Conservation (phyloP, 1,140 invertebrate species). For the Drosophila sucinea region DNA sequence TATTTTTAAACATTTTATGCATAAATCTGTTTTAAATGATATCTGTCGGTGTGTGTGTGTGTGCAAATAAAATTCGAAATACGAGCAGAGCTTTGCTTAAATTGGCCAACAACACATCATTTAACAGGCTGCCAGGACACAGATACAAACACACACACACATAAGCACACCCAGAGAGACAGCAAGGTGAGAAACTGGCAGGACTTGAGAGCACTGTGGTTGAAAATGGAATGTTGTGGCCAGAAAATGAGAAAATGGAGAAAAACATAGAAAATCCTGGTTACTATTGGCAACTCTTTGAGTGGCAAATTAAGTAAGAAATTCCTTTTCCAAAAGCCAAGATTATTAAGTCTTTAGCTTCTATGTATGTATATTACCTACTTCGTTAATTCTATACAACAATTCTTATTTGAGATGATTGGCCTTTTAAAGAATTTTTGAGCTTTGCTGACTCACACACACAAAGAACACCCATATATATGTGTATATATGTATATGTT, state of each 20-base stretch:
- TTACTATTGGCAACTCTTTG: slow-evolving; percentile 15
- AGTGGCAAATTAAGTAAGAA: background rate
- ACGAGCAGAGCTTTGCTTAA: slow-evolving; percentile 35
- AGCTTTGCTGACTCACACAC: too few species aligned
- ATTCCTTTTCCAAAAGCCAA: background rate
- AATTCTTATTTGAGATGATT: background rate
- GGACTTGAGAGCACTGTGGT: slow-evolving; percentile 39
- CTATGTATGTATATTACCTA: too few species aligned
- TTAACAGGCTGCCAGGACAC: slow-evolving; percentile 41
- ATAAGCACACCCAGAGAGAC: background rate
- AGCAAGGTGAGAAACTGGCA: background rate
- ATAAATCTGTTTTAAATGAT: slow-evolving; percentile 67
- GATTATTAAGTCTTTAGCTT: background rate
- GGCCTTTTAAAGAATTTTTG: too few species aligned
- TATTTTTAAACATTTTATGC: slow-evolving; percentile 42
- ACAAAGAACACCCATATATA: too few species aligned
- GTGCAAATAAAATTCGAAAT: slow-evolving; percentile 33
- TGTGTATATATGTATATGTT: too few species aligned
- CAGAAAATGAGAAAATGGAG: background rate
- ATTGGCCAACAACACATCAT: slow-evolving; percentile 69
- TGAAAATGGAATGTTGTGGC: slow-evolving; percentile 28
- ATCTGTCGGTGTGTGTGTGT: background rate
- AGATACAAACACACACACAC: slow-evolving; percentile 8
- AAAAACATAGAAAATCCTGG: background rate
- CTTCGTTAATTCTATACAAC: background rate